Percentiles rank a stretch among this genome's conserved stretches.
These are phyloP conservation scores for Nesogale talazaci DNA, from an alignment of 2,113 vertebrate species.

Conservation along the genomic window DNA sequence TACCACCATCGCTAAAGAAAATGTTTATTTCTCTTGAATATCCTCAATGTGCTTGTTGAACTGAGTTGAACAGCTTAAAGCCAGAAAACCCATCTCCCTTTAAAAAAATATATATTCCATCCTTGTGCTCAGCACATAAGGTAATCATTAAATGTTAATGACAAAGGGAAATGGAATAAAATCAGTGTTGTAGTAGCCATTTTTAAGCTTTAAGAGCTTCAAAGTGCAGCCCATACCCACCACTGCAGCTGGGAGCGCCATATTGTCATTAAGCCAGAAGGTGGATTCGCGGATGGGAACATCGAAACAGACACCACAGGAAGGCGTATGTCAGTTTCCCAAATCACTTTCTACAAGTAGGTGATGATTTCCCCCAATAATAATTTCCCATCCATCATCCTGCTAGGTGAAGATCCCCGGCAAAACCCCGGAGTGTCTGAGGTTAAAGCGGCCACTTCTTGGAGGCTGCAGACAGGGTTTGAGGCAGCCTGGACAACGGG, in stretches of 20 bases:
- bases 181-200: slow-evolving; percentile 71
- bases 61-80: slow-evolving; percentile 73
- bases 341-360: slow-evolving; percentile 71
- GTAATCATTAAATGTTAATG: slow-evolving; percentile 83
- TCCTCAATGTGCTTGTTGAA: slow-evolving; percentile 74
- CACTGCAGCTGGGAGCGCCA: slow-evolving; percentile 76
- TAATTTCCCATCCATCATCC: slow-evolving; percentile 74
- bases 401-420: slow-evolving; percentile 18
- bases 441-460: background rate
- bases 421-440: background rate
- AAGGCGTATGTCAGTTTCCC: slow-evolving; percentile 67
- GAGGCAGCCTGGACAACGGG: background rate
- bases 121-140: slow-evolving; percentile 80
- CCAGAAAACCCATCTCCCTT: slow-evolving; percentile 67
- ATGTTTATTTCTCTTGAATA: slow-evolving; percentile 34
- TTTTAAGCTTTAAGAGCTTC: slow-evolving; percentile 76
- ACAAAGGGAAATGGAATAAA: slow-evolving; percentile 74
- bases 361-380: slow-evolving; percentile 55
- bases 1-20: slow-evolving; percentile 39
- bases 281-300: slow-evolving; percentile 71
- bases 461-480: background rate
- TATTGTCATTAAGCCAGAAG: slow-evolving; percentile 80
- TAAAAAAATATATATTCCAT: slow-evolving; percentile 79
- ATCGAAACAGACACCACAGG: slow-evolving; percentile 69
- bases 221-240: slow-evolving; percentile 61